Percentiles rank a stretch among this genome's conserved stretches.
These are phyloP conservation scores for Burhinus oedicnemus DNA, from an alignment of 2,113 vertebrate species.

Conservation along the genomic window DNA sequence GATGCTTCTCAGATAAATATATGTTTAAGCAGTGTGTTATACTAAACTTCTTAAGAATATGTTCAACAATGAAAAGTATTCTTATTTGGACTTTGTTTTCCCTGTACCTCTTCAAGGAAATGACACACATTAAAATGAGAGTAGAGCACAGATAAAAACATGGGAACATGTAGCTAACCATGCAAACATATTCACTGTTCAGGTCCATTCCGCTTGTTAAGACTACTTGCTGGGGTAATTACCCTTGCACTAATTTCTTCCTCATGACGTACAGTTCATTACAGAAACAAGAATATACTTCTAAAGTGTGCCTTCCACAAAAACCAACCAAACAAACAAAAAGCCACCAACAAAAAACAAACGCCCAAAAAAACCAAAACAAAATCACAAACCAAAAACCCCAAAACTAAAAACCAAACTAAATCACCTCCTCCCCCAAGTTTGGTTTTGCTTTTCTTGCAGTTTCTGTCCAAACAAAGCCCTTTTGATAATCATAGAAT, in stretches of 20 bases:
- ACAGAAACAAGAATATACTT: neutral
- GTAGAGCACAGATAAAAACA: neutral
- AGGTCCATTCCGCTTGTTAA: neutral
- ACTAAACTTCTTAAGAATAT: neutral
- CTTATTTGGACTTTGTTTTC: neutral
- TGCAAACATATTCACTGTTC: neutral
- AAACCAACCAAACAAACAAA: too few relatives aligned
- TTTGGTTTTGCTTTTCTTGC: neutral
- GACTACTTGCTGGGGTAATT: neutral
- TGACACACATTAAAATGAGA: neutral
- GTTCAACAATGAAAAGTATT: neutral
- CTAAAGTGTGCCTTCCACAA: neutral
- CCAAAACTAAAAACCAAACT: neutral
- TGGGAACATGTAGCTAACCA: neutral
- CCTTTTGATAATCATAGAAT: neutral
- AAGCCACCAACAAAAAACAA: neutral
- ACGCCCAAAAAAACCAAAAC: neutral
- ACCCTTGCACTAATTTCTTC: neutral
- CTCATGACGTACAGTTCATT: neutral
- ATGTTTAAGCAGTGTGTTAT: fast-evolving
- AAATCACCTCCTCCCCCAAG: fast-evolving
- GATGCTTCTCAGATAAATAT: neutral
- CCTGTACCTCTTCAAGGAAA: neutral
- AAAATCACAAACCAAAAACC: neutral
- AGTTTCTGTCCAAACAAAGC: neutral